Conservation (phyloP, 2,888 invertebrate genomes). For the Clepsis dumicolana region DNA sequence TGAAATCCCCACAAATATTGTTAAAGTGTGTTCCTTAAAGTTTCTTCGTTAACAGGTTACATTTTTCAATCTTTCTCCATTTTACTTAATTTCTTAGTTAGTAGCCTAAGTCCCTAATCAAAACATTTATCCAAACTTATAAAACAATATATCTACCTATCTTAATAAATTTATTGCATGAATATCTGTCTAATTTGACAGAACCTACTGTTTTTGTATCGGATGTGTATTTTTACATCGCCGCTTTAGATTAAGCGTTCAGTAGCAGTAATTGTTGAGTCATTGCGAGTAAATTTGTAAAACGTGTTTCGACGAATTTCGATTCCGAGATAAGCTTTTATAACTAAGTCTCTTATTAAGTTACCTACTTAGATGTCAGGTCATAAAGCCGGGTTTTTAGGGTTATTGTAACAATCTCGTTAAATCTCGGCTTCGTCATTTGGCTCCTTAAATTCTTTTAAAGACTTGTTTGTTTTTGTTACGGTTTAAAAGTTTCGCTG, state of each 20-base stretch:
- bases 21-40: too few species aligned
- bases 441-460: slow-evolving; percentile 21
- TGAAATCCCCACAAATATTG: too few species aligned
- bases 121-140: too few species aligned
- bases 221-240: slow-evolving; percentile 59
- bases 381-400: slow-evolving; percentile 39
- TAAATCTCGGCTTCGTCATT: slow-evolving; percentile 35
- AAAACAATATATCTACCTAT: too few species aligned
- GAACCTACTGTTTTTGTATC: slow-evolving; percentile 26
- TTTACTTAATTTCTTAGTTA: too few species aligned
- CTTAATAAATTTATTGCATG: too few species aligned
- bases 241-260: slow-evolving; percentile 54
- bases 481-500: not conserved
- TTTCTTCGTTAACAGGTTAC: too few species aligned
- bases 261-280: slow-evolving; percentile 57
- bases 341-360: slow-evolving; percentile 53
- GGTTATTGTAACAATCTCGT: slow-evolving; percentile 40
- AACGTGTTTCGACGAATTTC: slow-evolving; percentile 64
- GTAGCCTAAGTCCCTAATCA: too few species aligned
- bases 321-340: slow-evolving; percentile 64
- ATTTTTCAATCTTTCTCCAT: too few species aligned
- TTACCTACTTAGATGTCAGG: slow-evolving; percentile 48
- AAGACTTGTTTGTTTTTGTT: not conserved
- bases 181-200: too few species aligned
- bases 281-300: slow-evolving; percentile 72